Evolutionary conservation across 2,113 vertebrate species (phyloP).

Genomic region (Sphyrna mokarran): DNA sequence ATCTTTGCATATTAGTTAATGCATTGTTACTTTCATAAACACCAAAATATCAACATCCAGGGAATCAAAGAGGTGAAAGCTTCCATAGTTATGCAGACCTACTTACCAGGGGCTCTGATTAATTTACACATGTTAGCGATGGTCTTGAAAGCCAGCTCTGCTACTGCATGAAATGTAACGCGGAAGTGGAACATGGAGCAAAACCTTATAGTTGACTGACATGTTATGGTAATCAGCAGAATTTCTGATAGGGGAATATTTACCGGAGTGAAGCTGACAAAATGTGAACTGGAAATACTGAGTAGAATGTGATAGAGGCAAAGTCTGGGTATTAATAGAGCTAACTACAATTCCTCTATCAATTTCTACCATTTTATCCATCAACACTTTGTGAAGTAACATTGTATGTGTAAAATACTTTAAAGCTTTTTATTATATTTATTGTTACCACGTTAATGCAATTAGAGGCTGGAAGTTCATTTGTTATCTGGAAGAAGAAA

Average conservation of each 20-base stretch:
- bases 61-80: background rate
- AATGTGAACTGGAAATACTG: background rate
- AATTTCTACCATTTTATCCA: background rate
- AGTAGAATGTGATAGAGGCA: background rate
- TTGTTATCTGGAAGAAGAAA: background rate
- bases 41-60: background rate
- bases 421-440: background rate
- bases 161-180: background rate
- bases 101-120: background rate
- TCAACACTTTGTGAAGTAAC: background rate
- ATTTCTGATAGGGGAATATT: background rate
- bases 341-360: background rate
- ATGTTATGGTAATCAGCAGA: background rate
- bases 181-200: background rate
- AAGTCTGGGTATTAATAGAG: background rate
- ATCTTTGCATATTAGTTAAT: background rate
- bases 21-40: background rate
- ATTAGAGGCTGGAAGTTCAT: background rate
- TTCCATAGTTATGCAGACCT: background rate
- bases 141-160: background rate
- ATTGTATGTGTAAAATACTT: constrained; percentile 16
- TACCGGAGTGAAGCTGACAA: background rate
- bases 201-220: background rate
- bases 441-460: constrained; percentile 4
- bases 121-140: background rate